Conservation (phyloP, 2,888 invertebrate species). For the Heliconius ismenius region DNA sequence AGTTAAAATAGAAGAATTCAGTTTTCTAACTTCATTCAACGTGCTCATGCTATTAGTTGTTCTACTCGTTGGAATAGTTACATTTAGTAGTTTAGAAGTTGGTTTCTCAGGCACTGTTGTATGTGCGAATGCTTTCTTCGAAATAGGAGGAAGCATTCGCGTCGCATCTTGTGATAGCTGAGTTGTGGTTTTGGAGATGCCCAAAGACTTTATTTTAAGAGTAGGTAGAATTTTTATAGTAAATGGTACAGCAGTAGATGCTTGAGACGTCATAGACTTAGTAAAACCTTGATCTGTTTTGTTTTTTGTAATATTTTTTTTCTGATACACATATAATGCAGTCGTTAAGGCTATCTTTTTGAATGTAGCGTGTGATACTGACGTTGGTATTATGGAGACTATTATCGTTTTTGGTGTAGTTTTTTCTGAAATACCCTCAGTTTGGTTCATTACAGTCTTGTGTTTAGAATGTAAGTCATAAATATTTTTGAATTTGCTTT, state of each 20-base stretch:
- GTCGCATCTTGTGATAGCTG: slow-evolving; percentile 35
- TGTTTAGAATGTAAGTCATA: slow-evolving; percentile 56
- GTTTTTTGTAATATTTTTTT: slow-evolving; percentile 52
- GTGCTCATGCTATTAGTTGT: slow-evolving; percentile 75
- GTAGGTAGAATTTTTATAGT: slow-evolving; percentile 47
- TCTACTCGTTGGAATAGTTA: slow-evolving; percentile 51
- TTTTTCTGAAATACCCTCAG: slow-evolving; percentile 55
- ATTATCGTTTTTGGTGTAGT: slow-evolving; percentile 77
- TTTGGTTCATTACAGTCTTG: slow-evolving; percentile 57
- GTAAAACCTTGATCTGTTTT: slow-evolving; percentile 59
- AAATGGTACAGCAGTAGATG: slow-evolving; percentile 52
- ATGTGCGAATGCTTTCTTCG: slow-evolving; percentile 36
- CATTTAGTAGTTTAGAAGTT: slow-evolving; percentile 36
- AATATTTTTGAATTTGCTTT: slow-evolving; percentile 60
- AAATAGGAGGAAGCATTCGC: slow-evolving; percentile 29
- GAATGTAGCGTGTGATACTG: slow-evolving; percentile 71
- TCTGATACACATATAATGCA: slow-evolving; percentile 56
- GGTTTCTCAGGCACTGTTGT: slow-evolving; percentile 34
- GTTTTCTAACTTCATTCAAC: slow-evolving; percentile 53
- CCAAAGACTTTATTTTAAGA: slow-evolving; percentile 39
- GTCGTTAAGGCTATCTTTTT: slow-evolving; percentile 74
- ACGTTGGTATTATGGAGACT: slow-evolving; percentile 77
- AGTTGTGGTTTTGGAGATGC: slow-evolving; percentile 31
- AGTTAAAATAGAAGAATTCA: slow-evolving; percentile 63
- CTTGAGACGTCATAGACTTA: slow-evolving; percentile 57